Base-by-base conservation (phyloP, 2,888 invertebrate genomes). In the Scaptomyza polygonia region DNA sequence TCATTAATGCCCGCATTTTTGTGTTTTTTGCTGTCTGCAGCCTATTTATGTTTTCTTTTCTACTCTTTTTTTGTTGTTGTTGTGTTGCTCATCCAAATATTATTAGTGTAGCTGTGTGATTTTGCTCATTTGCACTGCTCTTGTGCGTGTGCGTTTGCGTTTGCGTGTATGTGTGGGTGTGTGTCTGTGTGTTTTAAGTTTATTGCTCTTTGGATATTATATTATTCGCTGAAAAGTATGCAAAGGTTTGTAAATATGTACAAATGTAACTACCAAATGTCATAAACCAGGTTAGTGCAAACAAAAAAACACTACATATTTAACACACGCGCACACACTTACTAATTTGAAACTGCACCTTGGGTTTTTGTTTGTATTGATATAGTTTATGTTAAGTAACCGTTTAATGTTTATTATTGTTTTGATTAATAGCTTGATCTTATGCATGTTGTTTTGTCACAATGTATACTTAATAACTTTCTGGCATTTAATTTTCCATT, bases 401-500 rank as follows among this genome's bases (percentile, higher is more conserved):
- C 2, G 16, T 27, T 49, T 8, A 55, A 21, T 44, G 32, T 11
- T 42, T 1, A 8, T 25, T 21, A 8, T 25, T 43, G 21, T 11
- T 44, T 1, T 68, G 39, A 57, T 54, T 43, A 58, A 51, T 48
- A 27, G 34, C 61, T 70, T 59, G 30, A 52, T 52, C 49, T 70
- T 32, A 30, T 44, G 74, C 74, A 77, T 73, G 73, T 44, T 57
- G 42, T 58, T 43, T 44, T 57, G 14, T 39, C 61, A 56, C 65
- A n/a, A n/a, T n/a, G n/a, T 44, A 51, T 51, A 44, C 47, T 56
- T 62, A 77, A 65, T 77, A 77, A 75, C 54, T 61, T 74, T 74
- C 77, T 68, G 59, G 78, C 80, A 88, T 83, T 84, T 82, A 82
- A 82, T 84, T 87, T 86, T 86, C 72, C 85, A 86, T 88, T 88